phyloP scores from a whole-genome alignment of 2,888 invertebrate genomes.

The Drosophila austrosaltans region DNA sequence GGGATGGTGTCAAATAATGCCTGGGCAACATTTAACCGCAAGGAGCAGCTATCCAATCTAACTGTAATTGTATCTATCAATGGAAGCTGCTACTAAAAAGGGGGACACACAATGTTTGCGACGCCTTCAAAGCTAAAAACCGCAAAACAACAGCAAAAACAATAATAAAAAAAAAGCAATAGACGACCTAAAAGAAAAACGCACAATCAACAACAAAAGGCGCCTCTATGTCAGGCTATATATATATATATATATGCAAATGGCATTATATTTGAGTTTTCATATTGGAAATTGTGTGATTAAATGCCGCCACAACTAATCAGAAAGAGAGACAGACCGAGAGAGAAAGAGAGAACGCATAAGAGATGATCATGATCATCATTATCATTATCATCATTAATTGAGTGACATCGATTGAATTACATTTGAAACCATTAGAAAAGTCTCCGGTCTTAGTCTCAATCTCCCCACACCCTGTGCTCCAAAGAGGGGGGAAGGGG shows the following conservation, averaged over 20 bases:
- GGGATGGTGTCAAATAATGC: constrained; percentile 11
- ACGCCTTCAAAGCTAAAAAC: constrained; percentile 64
- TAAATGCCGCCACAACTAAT: constrained; percentile 43
- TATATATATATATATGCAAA: constrained; percentile 40
- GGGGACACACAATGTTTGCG: constrained; percentile 31
- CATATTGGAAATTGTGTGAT: constrained; percentile 45
- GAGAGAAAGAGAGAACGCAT: not conserved
- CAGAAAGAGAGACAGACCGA: not conserved
- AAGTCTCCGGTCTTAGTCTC: constrained; percentile 32
- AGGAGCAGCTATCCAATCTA: constrained; percentile 44
- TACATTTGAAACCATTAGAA: constrained; percentile 63
- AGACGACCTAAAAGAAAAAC: constrained; percentile 4
- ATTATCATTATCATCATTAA: constrained; percentile 32
- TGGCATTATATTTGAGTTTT: constrained; percentile 47
- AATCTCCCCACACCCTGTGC: not conserved
- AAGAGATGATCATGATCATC: constrained; percentile 11
- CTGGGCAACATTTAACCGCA: constrained; percentile 36
- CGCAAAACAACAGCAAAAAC: constrained; percentile 64
- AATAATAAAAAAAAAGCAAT: not conserved
- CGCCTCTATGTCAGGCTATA: constrained; percentile 47
- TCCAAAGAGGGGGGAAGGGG: not conserved
- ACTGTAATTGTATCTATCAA: constrained; percentile 71
- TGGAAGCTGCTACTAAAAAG: constrained; percentile 43
- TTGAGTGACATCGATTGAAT: constrained; percentile 67
- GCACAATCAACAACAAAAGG: constrained; percentile 38